Percentiles rank a stretch among this genome's conserved stretches.
These are phyloP conservation scores for Saturnia japonica DNA, from an alignment of 2,888 invertebrate species.

Conservation along the genomic window DNA sequence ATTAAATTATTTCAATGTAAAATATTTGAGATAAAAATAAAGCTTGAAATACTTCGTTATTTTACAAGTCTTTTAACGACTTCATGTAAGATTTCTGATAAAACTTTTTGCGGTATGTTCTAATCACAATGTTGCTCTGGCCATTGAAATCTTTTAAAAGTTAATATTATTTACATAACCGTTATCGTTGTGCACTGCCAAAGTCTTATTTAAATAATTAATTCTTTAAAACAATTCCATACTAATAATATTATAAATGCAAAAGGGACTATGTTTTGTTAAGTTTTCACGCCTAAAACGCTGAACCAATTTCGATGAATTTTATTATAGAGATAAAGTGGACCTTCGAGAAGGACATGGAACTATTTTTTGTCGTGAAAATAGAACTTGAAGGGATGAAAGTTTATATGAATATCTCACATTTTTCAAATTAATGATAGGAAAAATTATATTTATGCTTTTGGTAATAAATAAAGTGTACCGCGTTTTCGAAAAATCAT, in stretches of 20 bases:
- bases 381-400: too few species aligned
- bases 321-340: too few species aligned
- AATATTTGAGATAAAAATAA: constrained; percentile 50
- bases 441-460: too few species aligned
- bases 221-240: background rate
- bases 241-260: background rate
- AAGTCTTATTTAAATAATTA: background rate
- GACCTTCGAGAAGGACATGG: too few species aligned
- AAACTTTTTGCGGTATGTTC: constrained; percentile 48
- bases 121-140: constrained; percentile 1
- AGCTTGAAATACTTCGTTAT: constrained; percentile 61
- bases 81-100: constrained; percentile 62
- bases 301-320: too few species aligned
- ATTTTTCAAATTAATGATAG: too few species aligned
- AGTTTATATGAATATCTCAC: too few species aligned
- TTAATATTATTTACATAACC: background rate
- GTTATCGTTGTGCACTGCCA: background rate
- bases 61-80: constrained; percentile 68
- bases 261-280: too few species aligned
- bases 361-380: too few species aligned
- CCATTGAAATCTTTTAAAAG: background rate
- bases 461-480: too few species aligned
- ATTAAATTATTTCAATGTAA: constrained; percentile 33
- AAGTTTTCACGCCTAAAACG: too few species aligned
- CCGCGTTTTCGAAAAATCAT: too few species aligned